These are phyloP conservation scores for Agelas oroides DNA, from an alignment of 37 sponge, comb jelly and placozoan genomes.

Conservation along the genomic window DNA sequence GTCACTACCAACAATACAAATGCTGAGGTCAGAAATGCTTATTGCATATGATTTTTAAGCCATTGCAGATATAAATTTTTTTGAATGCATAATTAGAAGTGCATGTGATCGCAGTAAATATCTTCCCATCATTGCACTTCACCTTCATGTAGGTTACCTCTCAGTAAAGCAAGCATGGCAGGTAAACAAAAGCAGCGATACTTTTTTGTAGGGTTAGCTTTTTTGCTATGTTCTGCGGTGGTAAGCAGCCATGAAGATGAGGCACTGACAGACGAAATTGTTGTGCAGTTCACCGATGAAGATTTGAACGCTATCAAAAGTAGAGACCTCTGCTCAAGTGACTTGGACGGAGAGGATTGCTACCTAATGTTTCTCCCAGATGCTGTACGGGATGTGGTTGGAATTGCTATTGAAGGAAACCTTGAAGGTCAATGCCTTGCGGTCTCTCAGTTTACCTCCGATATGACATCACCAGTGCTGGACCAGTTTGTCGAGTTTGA, in stretches of 20 bases:
- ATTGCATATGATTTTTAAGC: too few species aligned
- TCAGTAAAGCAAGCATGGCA: too few species aligned
- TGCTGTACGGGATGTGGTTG: slow-evolving; percentile 70
- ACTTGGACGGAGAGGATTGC: slow-evolving; percentile 41
- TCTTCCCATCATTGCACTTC: too few species aligned
- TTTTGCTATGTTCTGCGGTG: background rate
- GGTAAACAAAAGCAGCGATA: too few species aligned
- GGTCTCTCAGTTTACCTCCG: slow-evolving; percentile 45
- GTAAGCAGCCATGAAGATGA: background rate
- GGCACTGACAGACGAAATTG: slow-evolving; percentile 50
- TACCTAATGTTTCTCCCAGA: slow-evolving; percentile 48
- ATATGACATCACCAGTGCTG: slow-evolving; percentile 63
- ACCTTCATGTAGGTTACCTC: too few species aligned
- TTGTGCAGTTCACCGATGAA: slow-evolving; percentile 54
- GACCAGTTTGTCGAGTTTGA: slow-evolving; percentile 65
- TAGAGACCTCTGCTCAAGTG: slow-evolving; percentile 61
- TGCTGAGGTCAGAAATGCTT: too few species aligned
- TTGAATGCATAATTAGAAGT: too few species aligned
- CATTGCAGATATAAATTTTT: too few species aligned
- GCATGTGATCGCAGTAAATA: too few species aligned
- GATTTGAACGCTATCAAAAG: slow-evolving; percentile 85
- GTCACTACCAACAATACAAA: too few species aligned
- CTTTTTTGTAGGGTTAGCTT: too few species aligned
- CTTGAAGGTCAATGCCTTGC: slow-evolving; percentile 29
- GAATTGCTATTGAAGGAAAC: slow-evolving; percentile 44